Evolutionary conservation across 2,797 vertebrate genomes (phyloP), one percentile per base, ranked within the genome.

Genomic region (Rhynchotus rufescens): DNA sequence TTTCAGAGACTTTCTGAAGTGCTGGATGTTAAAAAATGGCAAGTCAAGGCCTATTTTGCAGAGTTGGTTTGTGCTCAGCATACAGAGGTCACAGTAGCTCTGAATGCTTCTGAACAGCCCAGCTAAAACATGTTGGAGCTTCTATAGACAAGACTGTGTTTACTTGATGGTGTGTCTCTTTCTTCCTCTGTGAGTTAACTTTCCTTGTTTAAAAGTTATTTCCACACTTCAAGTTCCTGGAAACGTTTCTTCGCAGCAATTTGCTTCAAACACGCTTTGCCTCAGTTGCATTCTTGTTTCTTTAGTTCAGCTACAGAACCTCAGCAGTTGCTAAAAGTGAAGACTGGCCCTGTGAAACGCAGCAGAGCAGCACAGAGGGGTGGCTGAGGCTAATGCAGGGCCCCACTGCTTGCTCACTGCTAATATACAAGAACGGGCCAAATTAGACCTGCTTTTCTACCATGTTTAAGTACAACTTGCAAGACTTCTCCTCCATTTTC

Each of bases 401-500:
- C 75, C 56, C 34, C 8, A 7, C 51, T 38, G 5, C 44, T 32
- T 21, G 22, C 64, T 64, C 47, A 30, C 32, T 89, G 67, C 56
- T 76, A 49, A 81, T 54, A 40, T 47, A 90, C 40, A 38, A 79
- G 61, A 90, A 67, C 12, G 2, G 80, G 71, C 79, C 64, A 74
- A 73, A 94, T 90, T 68, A 89, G 64, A 19, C 52, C 6, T 65
- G 62, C 32, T 87, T 69, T 68, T 86, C 60, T 25, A 13, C 60
- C 89, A 20, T 71, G 72, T 66, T 90, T 83, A 86, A 95, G 90
- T 76, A 90, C 81, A 92, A 66, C 78, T 91, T 86, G 65, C 59
- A 90, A n/a, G 88, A 82, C 87, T 96, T 91, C 76, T 60, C 45
- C 68, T 34, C 61, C 9, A 3, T 92, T 95, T 95, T 71, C 86